Conservation (phyloP, 2,888 invertebrate species). For the Nymphalis urticae region DNA sequence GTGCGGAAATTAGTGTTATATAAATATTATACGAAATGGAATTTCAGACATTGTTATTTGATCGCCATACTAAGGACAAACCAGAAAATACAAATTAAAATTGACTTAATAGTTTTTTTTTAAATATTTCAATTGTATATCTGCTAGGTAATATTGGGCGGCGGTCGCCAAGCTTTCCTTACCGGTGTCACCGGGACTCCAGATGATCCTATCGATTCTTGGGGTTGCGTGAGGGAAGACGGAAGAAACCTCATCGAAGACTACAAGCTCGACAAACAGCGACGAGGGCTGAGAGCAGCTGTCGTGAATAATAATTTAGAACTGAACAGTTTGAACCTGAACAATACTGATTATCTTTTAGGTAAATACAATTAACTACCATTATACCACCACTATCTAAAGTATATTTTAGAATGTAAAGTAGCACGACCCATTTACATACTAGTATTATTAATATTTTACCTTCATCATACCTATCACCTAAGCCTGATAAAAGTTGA, state of each 20-base stretch:
- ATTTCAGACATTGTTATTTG: no score
- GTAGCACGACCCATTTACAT: background rate
- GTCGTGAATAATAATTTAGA: background rate
- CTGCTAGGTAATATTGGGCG: background rate
- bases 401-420: background rate
- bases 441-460: no score
- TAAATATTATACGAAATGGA: no score
- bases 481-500: no score
- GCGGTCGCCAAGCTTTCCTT: background rate
- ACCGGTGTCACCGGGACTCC: background rate
- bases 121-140: background rate
- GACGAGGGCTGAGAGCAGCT: background rate
- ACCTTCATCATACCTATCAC: no score
- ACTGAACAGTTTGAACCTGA: background rate
- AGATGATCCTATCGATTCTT: background rate
- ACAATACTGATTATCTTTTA: background rate
- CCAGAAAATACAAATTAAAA: no score
- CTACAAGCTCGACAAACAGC: background rate
- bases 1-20: no score
- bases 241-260: background rate
- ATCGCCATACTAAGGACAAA: no score
- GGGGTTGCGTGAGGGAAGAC: background rate
- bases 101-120: background rate
- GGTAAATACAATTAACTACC: background rate
- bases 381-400: background rate